Evolutionary conservation across 2,888 invertebrate genomes (phyloP).

Genomic region (Melieria crassipennis): DNA sequence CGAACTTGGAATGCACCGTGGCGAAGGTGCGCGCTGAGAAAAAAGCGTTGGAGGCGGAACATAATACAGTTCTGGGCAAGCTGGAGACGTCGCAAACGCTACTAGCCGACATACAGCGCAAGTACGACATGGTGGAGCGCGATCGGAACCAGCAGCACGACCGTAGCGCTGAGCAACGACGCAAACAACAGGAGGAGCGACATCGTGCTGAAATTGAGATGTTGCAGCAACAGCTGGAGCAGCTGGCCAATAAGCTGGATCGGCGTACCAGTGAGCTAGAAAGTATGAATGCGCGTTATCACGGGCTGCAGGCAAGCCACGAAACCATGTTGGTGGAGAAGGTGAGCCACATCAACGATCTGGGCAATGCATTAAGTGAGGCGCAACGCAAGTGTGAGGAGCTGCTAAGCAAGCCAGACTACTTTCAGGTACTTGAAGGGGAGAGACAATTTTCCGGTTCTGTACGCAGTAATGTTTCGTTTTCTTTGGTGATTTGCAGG

Average conservation of each 20-base stretch:
- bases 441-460: background rate
- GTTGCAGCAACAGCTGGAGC: conserved; percentile 67
- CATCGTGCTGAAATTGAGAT: conserved; percentile 67
- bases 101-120: conserved; percentile 67
- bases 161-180: conserved; percentile 56
- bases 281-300: conserved; percentile 68
- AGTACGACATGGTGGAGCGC: conserved; percentile 62
- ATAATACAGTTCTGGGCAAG: conserved; percentile 69
- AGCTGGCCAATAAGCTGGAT: conserved; percentile 63
- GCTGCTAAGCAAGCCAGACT: conserved; percentile 54
- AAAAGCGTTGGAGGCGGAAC: conserved; percentile 62
- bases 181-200: conserved; percentile 67
- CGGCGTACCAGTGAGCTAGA: conserved; percentile 69
- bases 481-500: conserved; percentile 40
- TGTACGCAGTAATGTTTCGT: background rate
- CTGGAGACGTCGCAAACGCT: conserved; percentile 68
- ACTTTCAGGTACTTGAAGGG: conserved; percentile 45
- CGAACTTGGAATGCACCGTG: conserved; percentile 59
- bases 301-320: conserved; percentile 71
- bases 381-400: conserved; percentile 69
- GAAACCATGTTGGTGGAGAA: conserved; percentile 73
- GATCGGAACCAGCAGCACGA: conserved; percentile 58
- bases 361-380: conserved; percentile 71
- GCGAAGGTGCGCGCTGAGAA: conserved; percentile 63
- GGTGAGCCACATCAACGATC: conserved; percentile 71